These are phyloP conservation scores for Anodontia alba DNA, from an alignment of 2,888 invertebrate species.

Conservation along the genomic window DNA sequence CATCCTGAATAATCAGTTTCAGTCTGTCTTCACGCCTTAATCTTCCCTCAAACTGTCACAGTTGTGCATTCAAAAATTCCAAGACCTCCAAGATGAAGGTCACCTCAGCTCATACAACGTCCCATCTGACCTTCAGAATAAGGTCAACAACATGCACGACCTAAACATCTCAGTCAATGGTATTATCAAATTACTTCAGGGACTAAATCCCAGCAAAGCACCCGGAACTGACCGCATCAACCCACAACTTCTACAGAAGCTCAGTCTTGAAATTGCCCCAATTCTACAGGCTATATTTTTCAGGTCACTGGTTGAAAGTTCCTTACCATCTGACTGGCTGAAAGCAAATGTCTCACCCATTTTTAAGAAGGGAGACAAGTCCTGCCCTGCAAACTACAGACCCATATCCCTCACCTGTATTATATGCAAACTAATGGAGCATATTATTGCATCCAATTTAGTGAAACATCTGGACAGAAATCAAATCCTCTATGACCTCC, in stretches of 20 bases:
- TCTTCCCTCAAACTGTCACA: neutral
- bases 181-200: neutral
- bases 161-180: neutral
- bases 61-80: neutral
- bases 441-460: neutral
- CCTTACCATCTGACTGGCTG: neutral
- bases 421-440: neutral
- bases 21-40: neutral
- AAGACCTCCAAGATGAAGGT: neutral
- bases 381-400: neutral
- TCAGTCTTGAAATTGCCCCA: slow-evolving; percentile 1
- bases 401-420: slow-evolving; percentile 1
- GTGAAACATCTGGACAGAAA: neutral
- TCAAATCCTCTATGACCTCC: neutral
- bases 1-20: neutral
- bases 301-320: neutral
- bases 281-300: neutral
- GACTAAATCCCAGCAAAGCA: neutral
- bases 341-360: neutral
- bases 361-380: slow-evolving; percentile 8
- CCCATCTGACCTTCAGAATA: neutral
- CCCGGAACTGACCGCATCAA: neutral
- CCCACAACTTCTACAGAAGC: neutral
- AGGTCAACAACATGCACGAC: neutral
- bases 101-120: neutral